Evolutionary conservation across 2,888 invertebrate genomes (phyloP).

Genomic region (Idaea straminata): DNA sequence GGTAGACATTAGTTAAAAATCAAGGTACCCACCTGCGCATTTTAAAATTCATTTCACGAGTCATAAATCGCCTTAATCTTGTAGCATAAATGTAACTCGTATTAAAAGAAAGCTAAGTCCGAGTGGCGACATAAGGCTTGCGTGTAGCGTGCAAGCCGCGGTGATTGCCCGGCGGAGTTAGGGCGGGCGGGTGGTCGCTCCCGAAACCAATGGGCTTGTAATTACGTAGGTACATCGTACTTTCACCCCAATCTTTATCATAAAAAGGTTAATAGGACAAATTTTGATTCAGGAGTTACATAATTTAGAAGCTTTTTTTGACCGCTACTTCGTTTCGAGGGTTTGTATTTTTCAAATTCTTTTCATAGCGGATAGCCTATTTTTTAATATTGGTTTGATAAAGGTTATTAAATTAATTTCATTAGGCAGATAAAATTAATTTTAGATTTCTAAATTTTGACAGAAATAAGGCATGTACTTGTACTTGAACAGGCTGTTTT

Average conservation of each 20-base stretch:
- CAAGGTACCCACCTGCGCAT: neutral
- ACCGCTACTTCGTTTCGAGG: too few species aligned
- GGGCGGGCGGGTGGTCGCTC: neutral
- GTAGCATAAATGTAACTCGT: neutral
- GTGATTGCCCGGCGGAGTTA: constrained; percentile 1
- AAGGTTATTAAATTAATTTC: too few species aligned
- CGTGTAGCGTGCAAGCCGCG: constrained; percentile 9
- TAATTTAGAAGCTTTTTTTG: neutral
- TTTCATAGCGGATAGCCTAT: too few species aligned
- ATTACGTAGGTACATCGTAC: constrained; percentile 17
- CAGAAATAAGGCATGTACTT: too few species aligned
- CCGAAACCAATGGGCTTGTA: constrained; percentile 14
- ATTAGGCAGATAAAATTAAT: too few species aligned
- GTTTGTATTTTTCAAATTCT: too few species aligned
- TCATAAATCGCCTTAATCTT: neutral
- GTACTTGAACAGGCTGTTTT: too few species aligned
- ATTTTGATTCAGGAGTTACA: neutral
- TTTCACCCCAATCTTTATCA: constrained; percentile 16
- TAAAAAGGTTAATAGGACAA: constrained; percentile 2
- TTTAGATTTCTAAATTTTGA: too few species aligned
- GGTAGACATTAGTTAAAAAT: neutral
- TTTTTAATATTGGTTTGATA: too few species aligned
- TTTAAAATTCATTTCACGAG: neutral
- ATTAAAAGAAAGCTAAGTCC: neutral
- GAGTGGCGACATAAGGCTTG: constrained; percentile 4